Evolutionary conservation across 2,797 vertebrate genomes (phyloP), one percentile per base, ranked within the genome.

Genomic region (Characodon lateralis): DNA sequence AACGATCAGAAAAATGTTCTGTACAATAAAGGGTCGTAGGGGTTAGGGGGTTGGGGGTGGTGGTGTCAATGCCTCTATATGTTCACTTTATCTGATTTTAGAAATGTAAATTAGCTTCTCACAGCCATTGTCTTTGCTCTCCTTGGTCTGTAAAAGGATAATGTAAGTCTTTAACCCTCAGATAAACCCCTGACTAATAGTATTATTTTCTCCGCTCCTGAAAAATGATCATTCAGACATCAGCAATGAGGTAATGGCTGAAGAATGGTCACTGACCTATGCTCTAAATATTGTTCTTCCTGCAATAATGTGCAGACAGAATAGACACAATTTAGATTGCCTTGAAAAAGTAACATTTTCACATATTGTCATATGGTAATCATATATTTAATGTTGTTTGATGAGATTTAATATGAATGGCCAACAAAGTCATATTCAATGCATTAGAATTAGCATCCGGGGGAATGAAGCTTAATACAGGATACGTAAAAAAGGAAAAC

Each of bases 131-230:
- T 68, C 73, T 84, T 86, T 65, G 61, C 73, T 80, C 6, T 24
- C 28, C 39, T 66, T 6, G 72, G 89, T 92, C 85, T 70, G 91
- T 93, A 83, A 72, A 68, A 79, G 71, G 85, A 89, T 93, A 92
- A 93, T 94, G 84, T 86, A 89, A 82, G 89, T 89, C 81, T 93
- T 91, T 93, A 92, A 93, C 93, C 92, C 71, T 85, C 80, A 78
- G 73, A 85, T 91, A 85, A 87, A 91, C 88, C 91, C 81, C 73
- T 5, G 35, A 82, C 82, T 89, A 88, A 90, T 89, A 80, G 79
- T 56, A 82, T 92, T 90, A 88, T 81, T 87, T 87, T 84, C 72
- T 78, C 75, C 88, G 58, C 80, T 72, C 72, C 39, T 87, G 88
- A 94, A 73, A 84, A 81, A 92, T 90, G 31, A 39, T 77, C 48